These are phyloP conservation scores for Heliornis fulica DNA, from an alignment of 2,113 vertebrate genomes.

Conservation along the genomic window DNA sequence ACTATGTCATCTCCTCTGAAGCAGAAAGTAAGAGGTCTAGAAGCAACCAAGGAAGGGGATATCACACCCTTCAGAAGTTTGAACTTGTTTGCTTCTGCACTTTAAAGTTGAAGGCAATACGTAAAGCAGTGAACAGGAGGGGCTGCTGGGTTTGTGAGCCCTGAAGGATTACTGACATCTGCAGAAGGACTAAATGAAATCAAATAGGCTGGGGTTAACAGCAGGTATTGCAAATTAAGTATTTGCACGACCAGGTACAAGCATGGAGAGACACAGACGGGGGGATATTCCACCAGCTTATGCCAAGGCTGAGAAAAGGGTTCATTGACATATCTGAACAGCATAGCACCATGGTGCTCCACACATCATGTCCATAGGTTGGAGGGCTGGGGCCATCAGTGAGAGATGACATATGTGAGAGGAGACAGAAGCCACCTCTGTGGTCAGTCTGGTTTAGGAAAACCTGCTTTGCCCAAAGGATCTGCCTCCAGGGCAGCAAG, in stretches of 20 bases:
- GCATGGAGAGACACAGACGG: background rate
- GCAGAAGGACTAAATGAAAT: background rate
- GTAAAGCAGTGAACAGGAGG: background rate
- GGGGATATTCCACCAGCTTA: background rate
- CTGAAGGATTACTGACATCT: background rate
- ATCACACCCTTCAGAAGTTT: background rate
- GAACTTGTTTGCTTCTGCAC: background rate
- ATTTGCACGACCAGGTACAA: background rate
- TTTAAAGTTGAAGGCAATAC: background rate
- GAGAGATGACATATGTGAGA: background rate
- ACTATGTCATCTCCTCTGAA: background rate
- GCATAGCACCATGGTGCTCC: background rate
- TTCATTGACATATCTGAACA: background rate
- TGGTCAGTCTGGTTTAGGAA: background rate
- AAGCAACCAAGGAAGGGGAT: background rate
- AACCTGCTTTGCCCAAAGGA: background rate
- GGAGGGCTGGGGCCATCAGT: background rate
- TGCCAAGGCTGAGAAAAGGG: background rate
- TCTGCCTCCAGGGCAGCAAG: background rate
- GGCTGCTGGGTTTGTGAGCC: background rate
- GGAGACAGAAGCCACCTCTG: background rate
- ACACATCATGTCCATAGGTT: background rate
- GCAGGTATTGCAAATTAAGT: background rate
- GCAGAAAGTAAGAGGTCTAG: constrained; percentile 15
- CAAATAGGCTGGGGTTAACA: background rate